Evolutionary conservation across 2,113 vertebrate species (phyloP), one percentile per base, ranked within the genome.

Genomic region (Siniperca knerii): DNA sequence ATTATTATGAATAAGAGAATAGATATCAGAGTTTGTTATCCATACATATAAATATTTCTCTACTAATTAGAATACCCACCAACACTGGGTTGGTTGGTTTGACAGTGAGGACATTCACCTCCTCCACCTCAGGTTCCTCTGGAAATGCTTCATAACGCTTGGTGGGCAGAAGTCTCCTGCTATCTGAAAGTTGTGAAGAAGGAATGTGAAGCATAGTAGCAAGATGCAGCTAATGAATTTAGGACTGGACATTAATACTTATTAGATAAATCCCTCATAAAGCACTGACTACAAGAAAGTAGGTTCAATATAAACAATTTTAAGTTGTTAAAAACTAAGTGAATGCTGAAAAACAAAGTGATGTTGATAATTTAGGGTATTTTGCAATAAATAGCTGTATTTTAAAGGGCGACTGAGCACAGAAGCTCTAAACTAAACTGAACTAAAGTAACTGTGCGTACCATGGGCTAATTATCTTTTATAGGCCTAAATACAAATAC

Each of bases 101-200:
- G 68, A 23, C 77, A 0, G 0, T 18, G 15, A 16, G 8, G 6
- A 72, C 10, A 52, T n/a, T 44, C 0, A 2, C n/a, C 0, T 84
- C 65, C 35, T 80, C 68, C 40, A 25, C 5, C 10, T 73, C 87
- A 29, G 71, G 9, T 55, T 91, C 87, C 46, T 93, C 92, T 57
- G 64, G 54, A 33, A 94, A 2, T 3, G 68, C 37, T 70, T 89
- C 75, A 55, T 58, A 80, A 25, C 1, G 44, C 48, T 68, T 87
- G 7, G 0, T 44, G 15, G 33, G 20, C 0, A 84, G n/a, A 74
- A 20, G 6, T 75, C 46, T 84, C 16, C 40, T 86, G 25, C 2
- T 15, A 13, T 25, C 92, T 94, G 69, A 18, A 81, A 57, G 52
- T 46, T 42, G 54, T 2, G 3, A 77, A 15, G 54, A 18, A 58